Base-by-base conservation (phyloP, 2,113 vertebrate species). In the Saimiri boliviensis region DNA sequence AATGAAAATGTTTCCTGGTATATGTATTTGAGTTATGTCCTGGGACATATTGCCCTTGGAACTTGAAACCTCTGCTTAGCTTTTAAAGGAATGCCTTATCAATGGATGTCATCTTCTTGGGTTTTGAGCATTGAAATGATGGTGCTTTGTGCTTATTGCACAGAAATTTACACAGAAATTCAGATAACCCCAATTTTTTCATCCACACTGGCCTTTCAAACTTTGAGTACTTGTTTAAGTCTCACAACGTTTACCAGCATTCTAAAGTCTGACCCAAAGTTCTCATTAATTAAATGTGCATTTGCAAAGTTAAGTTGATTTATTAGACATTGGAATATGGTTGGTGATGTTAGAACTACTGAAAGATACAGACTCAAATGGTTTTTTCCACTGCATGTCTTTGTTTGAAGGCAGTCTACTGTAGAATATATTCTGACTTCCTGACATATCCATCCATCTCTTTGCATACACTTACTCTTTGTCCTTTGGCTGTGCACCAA, bases 331-430 rank as follows among this genome's bases (percentile, higher is more conserved):
- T 73, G 81, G 71, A 95, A 90, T 37, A 16, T 79, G 37, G 42
- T 93, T 95, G n/a, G 8, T 79, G 49, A 20, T 85, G 54, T 60
- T 91, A 86, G 56, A 95, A 88, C 37, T 95, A 71, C 45, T 86
- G 73, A 92, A 92, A 96, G 94, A 73, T 94, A 71, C 6, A 63
- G 32, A 89, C 56, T 77, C 63, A 84, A 77, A 8, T 71, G 40
- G 4, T 86, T 56, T 95, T 93, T 92, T 68, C 45, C 35, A 40
- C 68, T 86, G 35, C 35, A n/a, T 90, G 88, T 37, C 66, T 90
- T 95, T 88, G 71, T 90, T 92, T 79, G 52, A 94, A 96, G 88
- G 23, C 82, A 86, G 45, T 92, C 52, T 95, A 49, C 87, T 94
- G 27, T 94, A 71, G 45, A 79, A 82, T 82, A 63, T 93, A 52